Percentiles rank a stretch among this genome's conserved stretches.
Conservation (phyloP, 2,113 vertebrate species). For the Ibidorhyncha struthersii region DNA sequence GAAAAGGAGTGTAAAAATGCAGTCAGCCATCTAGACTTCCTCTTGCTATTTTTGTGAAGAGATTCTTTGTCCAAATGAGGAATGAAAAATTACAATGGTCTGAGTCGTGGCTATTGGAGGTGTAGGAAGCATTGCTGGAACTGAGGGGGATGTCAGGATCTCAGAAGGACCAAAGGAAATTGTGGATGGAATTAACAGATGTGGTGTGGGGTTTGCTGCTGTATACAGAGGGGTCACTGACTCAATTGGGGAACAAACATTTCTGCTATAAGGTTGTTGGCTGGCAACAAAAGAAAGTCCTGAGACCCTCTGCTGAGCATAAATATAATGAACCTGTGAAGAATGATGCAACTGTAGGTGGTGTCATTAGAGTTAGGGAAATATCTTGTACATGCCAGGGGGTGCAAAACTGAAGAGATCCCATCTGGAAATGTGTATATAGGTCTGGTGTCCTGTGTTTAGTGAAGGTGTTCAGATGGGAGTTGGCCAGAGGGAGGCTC, state of each 20-base stretch:
- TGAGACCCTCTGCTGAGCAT: neutral
- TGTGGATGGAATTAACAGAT: neutral
- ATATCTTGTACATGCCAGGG: neutral
- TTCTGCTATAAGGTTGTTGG: neutral
- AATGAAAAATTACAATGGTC: neutral
- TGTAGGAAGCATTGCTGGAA: neutral
- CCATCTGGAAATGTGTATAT: neutral
- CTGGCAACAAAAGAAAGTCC: neutral
- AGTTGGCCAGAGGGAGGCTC: neutral
- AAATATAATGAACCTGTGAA: neutral
- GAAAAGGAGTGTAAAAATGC: slow-evolving; percentile 32
- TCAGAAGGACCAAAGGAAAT: neutral
- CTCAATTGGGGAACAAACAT: neutral
- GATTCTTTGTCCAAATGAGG: neutral
- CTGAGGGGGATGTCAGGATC: neutral
- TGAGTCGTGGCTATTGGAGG: neutral
- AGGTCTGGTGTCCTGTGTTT: neutral
- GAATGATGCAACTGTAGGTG: neutral
- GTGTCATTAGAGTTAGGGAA: neutral
- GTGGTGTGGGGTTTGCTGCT: neutral
- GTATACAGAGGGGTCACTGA: neutral
- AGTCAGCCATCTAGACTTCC: slow-evolving; percentile 14
- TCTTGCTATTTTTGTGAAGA: neutral
- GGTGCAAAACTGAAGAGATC: neutral
- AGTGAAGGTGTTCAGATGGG: neutral